A percentile compares a stretch with the other conserved stretches of the same genome.
phyloP scores from a whole-genome alignment of 2,797 vertebrate species.

The Acomys russatus region DNA sequence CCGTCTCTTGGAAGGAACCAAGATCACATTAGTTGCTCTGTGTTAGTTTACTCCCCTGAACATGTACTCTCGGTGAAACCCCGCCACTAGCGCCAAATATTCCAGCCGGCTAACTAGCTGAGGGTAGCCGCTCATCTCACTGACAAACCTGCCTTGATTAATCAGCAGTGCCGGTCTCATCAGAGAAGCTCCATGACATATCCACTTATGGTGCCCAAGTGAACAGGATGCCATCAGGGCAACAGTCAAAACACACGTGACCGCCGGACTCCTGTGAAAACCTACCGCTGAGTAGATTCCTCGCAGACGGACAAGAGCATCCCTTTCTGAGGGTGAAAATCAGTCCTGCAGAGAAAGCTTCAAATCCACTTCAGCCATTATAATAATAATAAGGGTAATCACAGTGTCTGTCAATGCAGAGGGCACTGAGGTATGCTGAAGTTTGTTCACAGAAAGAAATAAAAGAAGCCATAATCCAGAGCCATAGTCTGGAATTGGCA shows the following conservation, averaged over 20 bases:
- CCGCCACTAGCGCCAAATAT: conserved; percentile 75
- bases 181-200: conserved; percentile 71
- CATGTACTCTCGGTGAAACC: conserved; percentile 70
- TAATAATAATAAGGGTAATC: not conserved
- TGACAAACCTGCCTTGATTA: conserved; percentile 78
- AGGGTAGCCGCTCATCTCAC: conserved; percentile 51
- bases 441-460: conserved; percentile 18
- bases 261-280: conserved; percentile 83
- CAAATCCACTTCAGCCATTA: conserved; percentile 87
- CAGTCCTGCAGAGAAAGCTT: conserved; percentile 87
- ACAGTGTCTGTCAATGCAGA: conserved; percentile 38
- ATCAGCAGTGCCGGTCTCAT: conserved; percentile 55
- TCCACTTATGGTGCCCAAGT: conserved; percentile 63
- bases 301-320: conserved; percentile 82
- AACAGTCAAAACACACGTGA: conserved; percentile 83
- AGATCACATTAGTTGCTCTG: conserved; percentile 60
- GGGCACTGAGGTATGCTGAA: conserved; percentile 64
- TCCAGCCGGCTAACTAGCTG: conserved; percentile 76
- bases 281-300: conserved; percentile 83
- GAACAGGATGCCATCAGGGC: conserved; percentile 81
- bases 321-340: conserved; percentile 88
- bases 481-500: not conserved
- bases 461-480: not conserved
- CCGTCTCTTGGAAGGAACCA: conserved; percentile 37
- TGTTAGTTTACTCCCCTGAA: conserved; percentile 74